These are phyloP conservation scores for Phoenoteleia sp. DNA, from an alignment of 2,888 invertebrate genomes.

Conservation along the genomic window DNA sequence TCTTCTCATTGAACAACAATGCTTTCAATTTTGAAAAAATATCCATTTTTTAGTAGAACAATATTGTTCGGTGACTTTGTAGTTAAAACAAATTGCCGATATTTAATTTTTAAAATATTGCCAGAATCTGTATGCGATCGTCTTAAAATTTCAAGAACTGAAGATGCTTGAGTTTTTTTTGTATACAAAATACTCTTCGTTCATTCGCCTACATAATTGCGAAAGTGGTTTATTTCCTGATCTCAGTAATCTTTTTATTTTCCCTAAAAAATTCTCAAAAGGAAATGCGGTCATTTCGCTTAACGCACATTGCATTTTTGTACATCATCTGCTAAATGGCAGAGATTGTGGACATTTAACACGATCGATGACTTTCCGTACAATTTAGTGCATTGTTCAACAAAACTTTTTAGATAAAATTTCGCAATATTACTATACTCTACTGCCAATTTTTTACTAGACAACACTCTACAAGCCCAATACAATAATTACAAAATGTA, in stretches of 20 bases:
- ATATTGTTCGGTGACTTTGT: conserved; percentile 15
- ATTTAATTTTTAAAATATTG: conserved; percentile 19
- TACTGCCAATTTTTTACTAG: conserved; percentile 16
- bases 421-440: conserved; percentile 17
- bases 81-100: conserved; percentile 14
- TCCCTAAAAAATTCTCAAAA: conserved; percentile 19
- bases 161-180: background rate
- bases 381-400: background rate
- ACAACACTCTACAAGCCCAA: conserved; percentile 28
- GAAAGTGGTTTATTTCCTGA: conserved; percentile 30
- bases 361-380: conserved; percentile 26
- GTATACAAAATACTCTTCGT: background rate
- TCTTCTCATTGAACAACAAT: conserved; percentile 9
- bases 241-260: conserved; percentile 17
- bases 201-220: conserved; percentile 12
- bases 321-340: conserved; percentile 39
- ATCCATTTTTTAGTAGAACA: conserved; percentile 3
- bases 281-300: conserved; percentile 35
- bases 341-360: conserved; percentile 34
- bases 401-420: conserved; percentile 37
- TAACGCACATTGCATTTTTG: conserved; percentile 17
- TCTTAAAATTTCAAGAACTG: conserved; percentile 13
- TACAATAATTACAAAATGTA: conserved; percentile 17
- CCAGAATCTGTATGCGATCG: background rate
- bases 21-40: conserved; percentile 18